Evolutionary conservation across 2,113 vertebrate genomes (phyloP), one percentile per base, ranked within the genome.

Genomic region (Poeciliopsis turrubarensis): DNA sequence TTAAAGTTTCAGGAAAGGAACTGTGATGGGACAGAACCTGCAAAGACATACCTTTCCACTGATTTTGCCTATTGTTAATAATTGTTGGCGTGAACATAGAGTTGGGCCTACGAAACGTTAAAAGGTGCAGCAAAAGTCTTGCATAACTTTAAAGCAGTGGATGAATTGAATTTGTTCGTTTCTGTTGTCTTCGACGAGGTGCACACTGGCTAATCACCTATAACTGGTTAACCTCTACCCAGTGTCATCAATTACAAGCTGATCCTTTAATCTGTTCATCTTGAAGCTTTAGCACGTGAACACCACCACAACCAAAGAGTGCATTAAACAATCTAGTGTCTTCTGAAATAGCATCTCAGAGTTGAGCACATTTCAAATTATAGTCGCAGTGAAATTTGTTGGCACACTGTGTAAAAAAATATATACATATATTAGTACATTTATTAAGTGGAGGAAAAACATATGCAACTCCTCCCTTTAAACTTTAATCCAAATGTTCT

Each of bases 221-320:
- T 65, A 39, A 32, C 22, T 27, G 44, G 14, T 75, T 75, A 6
- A 73, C 47, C 73, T 81, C 57, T 19, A n/a, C 60, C 34, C 22
- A 17, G 8, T 72, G 69, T 76, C 81, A 70, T 71, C 62, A 66
- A 54, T 84, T 79, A 75, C 54, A 65, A 70, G 47, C 26, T 77
- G 60, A 86, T 75, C 79, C 74, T 74, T 86, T 79, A 82, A 80
- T 72, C 76, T 60, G 69, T 32, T 73, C 14, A 61, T 17, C 67
- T 62, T 60, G 26, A 73, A 54, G 70, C 70, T 77, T 74, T 65
- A 29, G 32, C 76, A 68, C 30, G 27, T 72, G 80, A 41, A 37
- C 17, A 32, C 61, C 37, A 29, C 29, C 6, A 11, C 39, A 29
- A 31, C 47, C 51, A 64, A 39, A 63, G 8, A 4, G 17, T 30